Percentiles rank a stretch among this genome's conserved stretches.
Conservation (phyloP, 2,888 invertebrate species). For the Drosophila demipolita region DNA sequence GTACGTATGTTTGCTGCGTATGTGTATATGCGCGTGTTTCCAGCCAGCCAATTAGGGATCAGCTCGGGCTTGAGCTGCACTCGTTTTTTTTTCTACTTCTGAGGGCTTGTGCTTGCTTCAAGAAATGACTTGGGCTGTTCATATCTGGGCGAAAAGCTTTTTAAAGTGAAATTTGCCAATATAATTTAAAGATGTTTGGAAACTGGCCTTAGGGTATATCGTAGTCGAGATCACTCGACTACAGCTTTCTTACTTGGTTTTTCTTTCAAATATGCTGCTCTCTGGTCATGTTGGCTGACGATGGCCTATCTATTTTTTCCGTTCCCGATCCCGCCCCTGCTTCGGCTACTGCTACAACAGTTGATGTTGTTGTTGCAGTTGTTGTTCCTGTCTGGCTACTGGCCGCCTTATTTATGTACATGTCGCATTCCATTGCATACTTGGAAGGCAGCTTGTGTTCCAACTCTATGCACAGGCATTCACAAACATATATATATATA, state of each 20-base stretch:
- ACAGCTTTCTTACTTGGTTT: conserved; percentile 26
- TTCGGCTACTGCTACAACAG: conserved; percentile 2
- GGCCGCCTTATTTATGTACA: conserved; percentile 62
- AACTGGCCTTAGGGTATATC: no score
- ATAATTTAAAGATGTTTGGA: no score
- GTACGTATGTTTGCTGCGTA: no score
- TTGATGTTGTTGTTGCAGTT: conserved; percentile 14
- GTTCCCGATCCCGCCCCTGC: neutral
- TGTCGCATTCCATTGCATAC: conserved; percentile 64
- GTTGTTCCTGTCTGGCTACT: conserved; percentile 27
- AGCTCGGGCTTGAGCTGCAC: no score
- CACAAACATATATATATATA: neutral
- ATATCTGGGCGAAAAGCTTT: no score
- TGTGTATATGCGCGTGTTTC: no score
- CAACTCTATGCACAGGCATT: neutral
- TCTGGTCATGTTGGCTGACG: conserved; percentile 48
- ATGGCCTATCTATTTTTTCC: conserved; percentile 33
- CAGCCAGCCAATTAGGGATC: no score
- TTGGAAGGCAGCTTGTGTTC: conserved; percentile 49
- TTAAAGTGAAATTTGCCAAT: no score
- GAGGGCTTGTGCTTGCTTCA: no score
- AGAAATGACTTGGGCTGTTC: no score
- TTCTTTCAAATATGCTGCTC: conserved; percentile 12
- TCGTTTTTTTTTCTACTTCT: no score
- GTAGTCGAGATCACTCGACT: no score